A percentile compares a stretch with the other conserved stretches of the same genome.
Evolutionary conservation across 2,888 invertebrate species (phyloP).

Genomic region (Nezara viridula): DNA sequence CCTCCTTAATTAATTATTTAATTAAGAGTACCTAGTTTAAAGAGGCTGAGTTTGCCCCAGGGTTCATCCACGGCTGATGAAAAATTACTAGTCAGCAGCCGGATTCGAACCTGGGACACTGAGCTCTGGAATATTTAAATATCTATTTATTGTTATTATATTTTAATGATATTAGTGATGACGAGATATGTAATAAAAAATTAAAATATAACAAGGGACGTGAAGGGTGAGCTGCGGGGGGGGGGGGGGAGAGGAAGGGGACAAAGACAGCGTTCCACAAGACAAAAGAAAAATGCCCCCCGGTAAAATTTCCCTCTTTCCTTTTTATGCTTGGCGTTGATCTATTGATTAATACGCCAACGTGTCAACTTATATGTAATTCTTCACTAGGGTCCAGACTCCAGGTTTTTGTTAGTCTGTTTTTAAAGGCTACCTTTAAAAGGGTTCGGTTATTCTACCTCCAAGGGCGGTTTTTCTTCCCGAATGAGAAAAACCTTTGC

Average conservation of each 20-base stretch:
- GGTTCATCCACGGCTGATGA: too few species aligned
- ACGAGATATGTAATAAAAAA: not conserved
- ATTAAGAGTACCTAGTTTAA: too few species aligned
- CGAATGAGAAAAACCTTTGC: not conserved
- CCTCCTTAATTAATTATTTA: too few species aligned
- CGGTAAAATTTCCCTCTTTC: not conserved
- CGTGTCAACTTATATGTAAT: slow-evolving; percentile 32
- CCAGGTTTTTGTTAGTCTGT: not conserved
- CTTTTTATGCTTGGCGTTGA: slow-evolving; percentile 11
- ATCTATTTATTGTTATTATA: not conserved
- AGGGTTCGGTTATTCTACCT: slow-evolving; percentile 10
- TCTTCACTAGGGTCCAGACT: not conserved
- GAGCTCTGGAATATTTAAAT: too few species aligned
- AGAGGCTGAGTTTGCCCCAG: too few species aligned
- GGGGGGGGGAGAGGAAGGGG: not conserved
- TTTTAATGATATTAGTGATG: not conserved
- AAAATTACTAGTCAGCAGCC: too few species aligned
- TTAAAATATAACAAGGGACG: not conserved
- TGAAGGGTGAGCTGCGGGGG: not conserved
- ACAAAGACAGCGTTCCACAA: not conserved
- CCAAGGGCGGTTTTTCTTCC: not conserved
- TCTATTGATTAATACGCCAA: slow-evolving; percentile 16
- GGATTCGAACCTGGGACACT: too few species aligned
- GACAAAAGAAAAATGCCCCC: slow-evolving; percentile 13
- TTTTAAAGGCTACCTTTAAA: slow-evolving; percentile 32